Percentiles rank a stretch among this genome's conserved stretches.
Evolutionary conservation across 2,113 vertebrate species (phyloP).

Genomic region (Balaeniceps rex): DNA sequence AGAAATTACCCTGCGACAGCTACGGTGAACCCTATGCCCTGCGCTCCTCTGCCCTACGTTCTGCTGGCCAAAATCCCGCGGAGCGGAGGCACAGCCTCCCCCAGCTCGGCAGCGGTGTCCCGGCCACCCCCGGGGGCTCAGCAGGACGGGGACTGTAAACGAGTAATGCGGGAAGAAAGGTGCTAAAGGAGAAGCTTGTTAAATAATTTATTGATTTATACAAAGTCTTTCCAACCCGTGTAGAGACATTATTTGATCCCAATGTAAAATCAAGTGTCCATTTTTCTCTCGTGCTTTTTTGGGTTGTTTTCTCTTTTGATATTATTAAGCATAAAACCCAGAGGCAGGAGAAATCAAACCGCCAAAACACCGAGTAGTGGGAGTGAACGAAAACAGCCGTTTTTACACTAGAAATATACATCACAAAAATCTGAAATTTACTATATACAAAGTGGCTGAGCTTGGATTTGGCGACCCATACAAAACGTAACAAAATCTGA

Average conservation of each 20-base stretch:
- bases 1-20: background rate
- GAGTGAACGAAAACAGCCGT: conserved; percentile 63
- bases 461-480: conserved; percentile 31
- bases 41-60: too few relatives aligned
- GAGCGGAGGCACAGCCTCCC: background rate
- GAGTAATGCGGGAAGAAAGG: background rate
- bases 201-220: conserved; percentile 97
- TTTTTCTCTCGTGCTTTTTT: conserved; percentile 17
- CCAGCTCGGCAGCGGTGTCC: background rate
- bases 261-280: conserved; percentile 33
- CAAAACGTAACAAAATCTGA: conserved; percentile 63
- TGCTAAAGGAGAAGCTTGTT: conserved; percentile 75
- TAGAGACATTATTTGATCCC: conserved; percentile 65
- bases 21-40: too few relatives aligned
- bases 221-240: conserved; percentile 79
- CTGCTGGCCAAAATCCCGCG: accelerated
- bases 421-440: conserved; percentile 72
- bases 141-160: accelerated
- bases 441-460: conserved; percentile 69
- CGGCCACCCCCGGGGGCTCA: too few relatives aligned
- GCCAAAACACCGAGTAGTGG: background rate
- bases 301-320: background rate
- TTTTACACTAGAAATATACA: conserved; percentile 85
- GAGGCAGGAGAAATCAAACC: conserved; percentile 33
- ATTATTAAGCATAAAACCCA: conserved; percentile 42